These are phyloP conservation scores for Anomalospiza imberbis DNA, from an alignment of 2,797 vertebrate genomes.

Conservation along the genomic window DNA sequence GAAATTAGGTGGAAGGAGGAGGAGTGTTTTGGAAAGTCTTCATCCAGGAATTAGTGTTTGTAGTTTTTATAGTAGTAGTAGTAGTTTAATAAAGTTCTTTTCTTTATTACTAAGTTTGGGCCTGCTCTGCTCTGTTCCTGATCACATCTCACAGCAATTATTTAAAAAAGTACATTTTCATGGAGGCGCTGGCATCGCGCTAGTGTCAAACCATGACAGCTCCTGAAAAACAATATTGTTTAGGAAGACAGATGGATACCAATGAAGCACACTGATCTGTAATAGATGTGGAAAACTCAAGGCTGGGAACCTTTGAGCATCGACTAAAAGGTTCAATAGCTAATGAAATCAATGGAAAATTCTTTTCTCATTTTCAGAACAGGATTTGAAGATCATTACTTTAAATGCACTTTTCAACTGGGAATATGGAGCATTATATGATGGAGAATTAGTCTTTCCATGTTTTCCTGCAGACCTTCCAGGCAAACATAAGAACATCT, in stretches of 20 bases:
- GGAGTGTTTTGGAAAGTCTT: too few species aligned
- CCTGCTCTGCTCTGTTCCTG: too few species aligned
- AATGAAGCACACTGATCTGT: background rate
- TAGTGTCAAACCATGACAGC: too few species aligned
- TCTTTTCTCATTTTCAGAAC: background rate
- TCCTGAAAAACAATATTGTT: background rate
- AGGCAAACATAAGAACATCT: background rate
- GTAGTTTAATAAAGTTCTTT: too few species aligned
- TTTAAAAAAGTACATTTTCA: too few species aligned
- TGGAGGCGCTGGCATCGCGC: too few species aligned
- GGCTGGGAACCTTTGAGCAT: background rate
- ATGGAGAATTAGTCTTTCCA: background rate
- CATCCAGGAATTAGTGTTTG: too few species aligned
- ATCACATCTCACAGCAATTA: too few species aligned
- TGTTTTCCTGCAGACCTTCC: background rate
- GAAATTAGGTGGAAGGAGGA: too few species aligned
- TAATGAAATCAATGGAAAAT: background rate
- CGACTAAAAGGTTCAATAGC: background rate
- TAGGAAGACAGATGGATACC: background rate
- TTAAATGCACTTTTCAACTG: background rate
- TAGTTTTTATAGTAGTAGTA: too few species aligned
- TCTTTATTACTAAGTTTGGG: too few species aligned
- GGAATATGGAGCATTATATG: background rate
- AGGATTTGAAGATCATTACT: background rate
- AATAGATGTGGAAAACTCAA: background rate